Evolutionary conservation across 2,888 invertebrate species (phyloP).

Genomic region (Syritta pipiens): DNA sequence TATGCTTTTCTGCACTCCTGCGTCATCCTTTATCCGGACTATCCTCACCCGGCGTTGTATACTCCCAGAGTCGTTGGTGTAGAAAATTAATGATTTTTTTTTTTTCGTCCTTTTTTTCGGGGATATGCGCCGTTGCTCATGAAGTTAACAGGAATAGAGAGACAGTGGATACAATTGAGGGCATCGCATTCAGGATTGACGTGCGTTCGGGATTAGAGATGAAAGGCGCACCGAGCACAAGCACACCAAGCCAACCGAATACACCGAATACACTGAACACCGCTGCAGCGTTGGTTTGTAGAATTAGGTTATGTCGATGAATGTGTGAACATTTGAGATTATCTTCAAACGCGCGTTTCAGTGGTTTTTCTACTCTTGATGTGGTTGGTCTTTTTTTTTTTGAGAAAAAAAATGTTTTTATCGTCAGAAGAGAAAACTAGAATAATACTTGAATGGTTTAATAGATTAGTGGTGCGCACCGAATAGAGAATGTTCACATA

Average conservation of each 20-base stretch:
- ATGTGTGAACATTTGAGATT: conserved; percentile 20
- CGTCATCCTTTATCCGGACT: conserved; percentile 4
- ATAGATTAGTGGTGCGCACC: too few relatives aligned
- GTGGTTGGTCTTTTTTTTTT: too few relatives aligned
- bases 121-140: conserved; percentile 21
- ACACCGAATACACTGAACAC: too few relatives aligned
- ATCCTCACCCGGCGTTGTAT: neutral
- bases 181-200: neutral
- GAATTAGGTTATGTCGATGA: neutral
- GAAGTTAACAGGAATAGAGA: neutral
- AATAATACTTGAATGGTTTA: too few relatives aligned
- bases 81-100: conserved; percentile 56
- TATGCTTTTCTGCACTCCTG: neutral
- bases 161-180: conserved; percentile 1
- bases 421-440: too few relatives aligned
- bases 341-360: too few relatives aligned
- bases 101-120: neutral
- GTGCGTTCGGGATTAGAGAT: conserved; percentile 11
- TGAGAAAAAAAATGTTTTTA: too few relatives aligned
- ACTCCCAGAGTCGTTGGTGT: conserved; percentile 16
- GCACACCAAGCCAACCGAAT: too few relatives aligned
- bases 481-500: too few relatives aligned
- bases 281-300: neutral
- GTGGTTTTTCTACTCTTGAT: too few relatives aligned
- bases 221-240: neutral